A percentile compares a stretch with the other conserved stretches of the same genome.
Evolutionary conservation across 2,113 vertebrate species (phyloP).

Genomic region (Mastomys natalensis): DNA sequence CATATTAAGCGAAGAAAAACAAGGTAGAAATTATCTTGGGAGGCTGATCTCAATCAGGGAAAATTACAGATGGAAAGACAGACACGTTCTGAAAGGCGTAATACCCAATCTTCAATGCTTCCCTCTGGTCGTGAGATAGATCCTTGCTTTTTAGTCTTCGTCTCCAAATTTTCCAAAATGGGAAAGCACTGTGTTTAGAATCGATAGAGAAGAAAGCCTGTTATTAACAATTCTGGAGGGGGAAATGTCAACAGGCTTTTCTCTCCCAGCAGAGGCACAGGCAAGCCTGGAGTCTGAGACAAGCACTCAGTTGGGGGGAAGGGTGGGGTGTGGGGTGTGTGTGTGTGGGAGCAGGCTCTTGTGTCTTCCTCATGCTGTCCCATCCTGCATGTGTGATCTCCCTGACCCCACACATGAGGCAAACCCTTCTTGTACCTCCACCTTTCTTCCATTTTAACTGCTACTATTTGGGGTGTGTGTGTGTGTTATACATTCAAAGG

Average conservation of each 20-base stretch:
- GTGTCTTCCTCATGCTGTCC: accelerated
- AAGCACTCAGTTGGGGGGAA: accelerated
- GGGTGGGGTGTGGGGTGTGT: accelerated
- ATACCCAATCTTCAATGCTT: not conserved
- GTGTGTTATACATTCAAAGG: not conserved
- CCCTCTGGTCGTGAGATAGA: not conserved
- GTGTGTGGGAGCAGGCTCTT: accelerated
- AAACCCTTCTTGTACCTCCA: not conserved
- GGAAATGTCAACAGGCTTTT: not conserved
- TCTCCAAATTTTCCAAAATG: not conserved
- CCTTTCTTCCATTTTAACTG: not conserved
- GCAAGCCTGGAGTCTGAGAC: accelerated
- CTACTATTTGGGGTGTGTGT: accelerated
- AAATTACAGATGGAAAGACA: not conserved
- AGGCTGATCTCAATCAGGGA: not conserved
- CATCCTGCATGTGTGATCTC: not conserved
- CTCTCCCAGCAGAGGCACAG: accelerated
- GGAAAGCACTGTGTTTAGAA: not conserved
- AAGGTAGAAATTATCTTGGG: not conserved
- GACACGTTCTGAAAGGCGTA: not conserved
- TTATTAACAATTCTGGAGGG: not conserved
- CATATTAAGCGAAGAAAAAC: constrained; percentile 37
- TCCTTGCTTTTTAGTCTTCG: not conserved
- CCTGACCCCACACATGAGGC: accelerated
- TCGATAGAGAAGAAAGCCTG: not conserved